Conservation (phyloP, 2,797 vertebrate genomes). For the Remorina albescens region DNA sequence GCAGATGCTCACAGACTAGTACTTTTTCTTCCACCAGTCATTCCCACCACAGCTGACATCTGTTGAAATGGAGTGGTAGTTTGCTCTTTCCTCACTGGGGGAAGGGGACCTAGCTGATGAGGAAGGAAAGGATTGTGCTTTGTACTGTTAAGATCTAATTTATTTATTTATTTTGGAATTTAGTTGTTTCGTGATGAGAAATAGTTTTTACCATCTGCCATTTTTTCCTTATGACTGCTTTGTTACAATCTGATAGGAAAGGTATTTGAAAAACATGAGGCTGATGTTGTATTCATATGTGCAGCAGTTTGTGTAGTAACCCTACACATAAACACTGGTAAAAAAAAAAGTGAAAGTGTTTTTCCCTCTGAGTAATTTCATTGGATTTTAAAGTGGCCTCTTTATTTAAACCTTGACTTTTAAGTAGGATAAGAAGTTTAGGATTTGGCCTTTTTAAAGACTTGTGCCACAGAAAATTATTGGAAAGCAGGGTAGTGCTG, state of each 20-base stretch:
- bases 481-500: neutral
- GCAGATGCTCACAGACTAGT: conserved; percentile 27
- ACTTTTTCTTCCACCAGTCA: conserved; percentile 49
- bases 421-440: conserved; percentile 65
- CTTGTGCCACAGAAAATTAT: conserved; percentile 29
- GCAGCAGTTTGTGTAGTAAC: neutral
- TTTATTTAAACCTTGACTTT: conserved; percentile 55
- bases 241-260: conserved; percentile 8
- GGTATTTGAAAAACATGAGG: neutral
- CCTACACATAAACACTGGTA: conserved; percentile 3
- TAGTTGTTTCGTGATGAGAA: neutral
- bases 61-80: conserved; percentile 64
- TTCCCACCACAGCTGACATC: conserved; percentile 65
- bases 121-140: conserved; percentile 56
- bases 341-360: conserved; percentile 28
- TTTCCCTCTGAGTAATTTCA: conserved; percentile 49
- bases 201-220: conserved; percentile 14
- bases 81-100: conserved; percentile 53
- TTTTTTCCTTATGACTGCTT: neutral
- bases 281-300: neutral
- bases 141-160: conserved; percentile 27
- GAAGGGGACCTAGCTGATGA: conserved; percentile 49
- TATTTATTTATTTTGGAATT: conserved; percentile 30
- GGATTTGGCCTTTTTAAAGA: conserved; percentile 46
- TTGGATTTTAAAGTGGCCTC: conserved; percentile 43